phyloP scores from a whole-genome alignment of 1,140 invertebrate species.

The Mamestra configurata region DNA sequence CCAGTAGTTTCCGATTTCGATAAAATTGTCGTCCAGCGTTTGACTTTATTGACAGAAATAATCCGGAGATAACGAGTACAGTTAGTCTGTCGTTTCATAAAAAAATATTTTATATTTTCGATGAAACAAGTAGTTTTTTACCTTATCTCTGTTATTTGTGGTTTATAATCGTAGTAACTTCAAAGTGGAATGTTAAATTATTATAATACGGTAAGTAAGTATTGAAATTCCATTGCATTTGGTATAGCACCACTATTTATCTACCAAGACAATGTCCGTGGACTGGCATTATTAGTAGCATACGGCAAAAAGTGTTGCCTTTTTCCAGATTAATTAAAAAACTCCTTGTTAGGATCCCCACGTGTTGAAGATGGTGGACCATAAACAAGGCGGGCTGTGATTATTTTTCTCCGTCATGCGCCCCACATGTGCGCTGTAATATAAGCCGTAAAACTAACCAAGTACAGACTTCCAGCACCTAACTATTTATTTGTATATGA shows the following conservation, averaged over 20 bases:
- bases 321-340: slow-evolving; percentile 33
- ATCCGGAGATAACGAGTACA: slow-evolving; percentile 1
- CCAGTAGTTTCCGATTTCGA: slow-evolving; percentile 1
- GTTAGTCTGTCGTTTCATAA: background rate
- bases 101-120: background rate
- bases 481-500: slow-evolving; percentile 27
- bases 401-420: slow-evolving; percentile 45
- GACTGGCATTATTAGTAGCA: no score
- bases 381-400: slow-evolving; percentile 46
- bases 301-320: background rate
- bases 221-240: no score
- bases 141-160: no score
- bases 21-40: background rate
- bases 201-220: no score
- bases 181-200: no score
- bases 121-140: no score
- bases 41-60: slow-evolving; percentile 6
- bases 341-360: background rate
- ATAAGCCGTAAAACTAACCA: slow-evolving; percentile 15
- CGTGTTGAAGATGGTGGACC: slow-evolving; percentile 27
- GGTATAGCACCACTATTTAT: no score
- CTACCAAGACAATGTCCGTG: no score
- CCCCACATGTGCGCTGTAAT: slow-evolving; percentile 27
- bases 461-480: background rate
- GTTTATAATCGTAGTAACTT: background rate